Evolutionary conservation across 2,113 vertebrate species (phyloP), one percentile per base, ranked within the genome.

Genomic region (Rhodinocichla rosea): DNA sequence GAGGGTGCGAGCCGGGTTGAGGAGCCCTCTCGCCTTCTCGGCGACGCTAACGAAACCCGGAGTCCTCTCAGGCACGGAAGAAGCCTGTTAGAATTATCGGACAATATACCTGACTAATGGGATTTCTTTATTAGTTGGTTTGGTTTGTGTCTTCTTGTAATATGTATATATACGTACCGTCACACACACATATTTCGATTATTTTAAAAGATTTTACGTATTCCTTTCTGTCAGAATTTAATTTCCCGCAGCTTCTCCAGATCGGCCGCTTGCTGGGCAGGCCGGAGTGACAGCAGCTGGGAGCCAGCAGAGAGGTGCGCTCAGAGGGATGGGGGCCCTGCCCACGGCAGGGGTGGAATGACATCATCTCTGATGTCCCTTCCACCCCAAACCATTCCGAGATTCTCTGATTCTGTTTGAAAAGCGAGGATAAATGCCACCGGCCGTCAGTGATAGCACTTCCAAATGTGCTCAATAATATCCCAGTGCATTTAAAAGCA

Each of bases 381-480:
- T 22, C 47, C 62, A 55, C 20, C 55, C 12, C 35, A 35, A 76
- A 49, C 15, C 22, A 5, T 8, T 12, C 55, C 5, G 32, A 37
- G n/a, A 37, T 44, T 22, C 64, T 20, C 14, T 11, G 30, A 27
- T 49, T 44, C 40, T 14, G 4, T 20, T 15, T 11, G 75, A n/a
- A 85, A 69, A 80, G 16, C 2, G 3, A 45, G 55, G 37, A 26
- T 26, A 20, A 59, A 20, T 47, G 52, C 13, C 23, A 12, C 37
- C 52, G 27, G 60, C 33, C 5, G 2, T 5, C 21, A 7, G 65
- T 6, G 33, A 35, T 33, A 49, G 47, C 50, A 37, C 22, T 81
- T 65, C 53, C 28, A 13, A 19, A 7, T 0, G 3, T 8, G 1
- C 10, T 40, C 32, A 14, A 1, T 5, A 30, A n/a, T 6, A 40